These are phyloP conservation scores for Caradrina kadenii DNA, from an alignment of 2,888 invertebrate species.

Conservation along the genomic window DNA sequence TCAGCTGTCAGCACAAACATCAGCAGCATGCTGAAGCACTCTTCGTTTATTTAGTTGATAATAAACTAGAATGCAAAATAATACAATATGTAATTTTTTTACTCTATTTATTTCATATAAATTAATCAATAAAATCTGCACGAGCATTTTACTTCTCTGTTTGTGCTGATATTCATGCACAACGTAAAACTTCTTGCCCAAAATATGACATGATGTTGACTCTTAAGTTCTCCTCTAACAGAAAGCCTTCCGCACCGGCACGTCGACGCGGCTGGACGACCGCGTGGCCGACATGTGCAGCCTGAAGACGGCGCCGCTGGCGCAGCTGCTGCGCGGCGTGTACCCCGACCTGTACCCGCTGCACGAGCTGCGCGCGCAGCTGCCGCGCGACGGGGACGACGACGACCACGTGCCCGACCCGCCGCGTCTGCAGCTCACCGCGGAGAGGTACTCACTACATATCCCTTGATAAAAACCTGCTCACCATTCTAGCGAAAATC, in stretches of 20 bases:
- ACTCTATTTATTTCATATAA: no score
- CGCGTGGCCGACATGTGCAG: slow-evolving; percentile 98
- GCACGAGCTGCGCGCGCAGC: slow-evolving; percentile 90
- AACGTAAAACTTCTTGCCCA: neutral
- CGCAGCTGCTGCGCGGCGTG: slow-evolving; percentile 94
- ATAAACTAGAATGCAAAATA: no score
- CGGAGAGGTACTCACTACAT: slow-evolving; percentile 90
- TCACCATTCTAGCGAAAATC: no score
- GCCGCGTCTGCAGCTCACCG: slow-evolving; percentile 95
- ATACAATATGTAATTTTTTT: no score
- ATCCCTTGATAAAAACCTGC: no score
- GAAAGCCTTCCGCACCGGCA: slow-evolving; percentile 97
- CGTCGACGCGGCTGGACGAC: slow-evolving; percentile 97
- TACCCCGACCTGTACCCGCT: slow-evolving; percentile 98
- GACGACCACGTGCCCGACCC: slow-evolving; percentile 90
- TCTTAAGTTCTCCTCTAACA: slow-evolving; percentile 72
- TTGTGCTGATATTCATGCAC: no score
- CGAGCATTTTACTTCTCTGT: no score
- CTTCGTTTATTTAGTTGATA: no score
- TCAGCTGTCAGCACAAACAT: no score
- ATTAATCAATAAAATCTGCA: no score
- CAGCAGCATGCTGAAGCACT: no score
- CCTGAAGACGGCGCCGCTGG: slow-evolving; percentile 96
- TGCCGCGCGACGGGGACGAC: slow-evolving; percentile 59
- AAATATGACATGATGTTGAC: no score